Evolutionary conservation across 2,888 invertebrate genomes (phyloP).

Genomic region (Drosophila affinis): DNA sequence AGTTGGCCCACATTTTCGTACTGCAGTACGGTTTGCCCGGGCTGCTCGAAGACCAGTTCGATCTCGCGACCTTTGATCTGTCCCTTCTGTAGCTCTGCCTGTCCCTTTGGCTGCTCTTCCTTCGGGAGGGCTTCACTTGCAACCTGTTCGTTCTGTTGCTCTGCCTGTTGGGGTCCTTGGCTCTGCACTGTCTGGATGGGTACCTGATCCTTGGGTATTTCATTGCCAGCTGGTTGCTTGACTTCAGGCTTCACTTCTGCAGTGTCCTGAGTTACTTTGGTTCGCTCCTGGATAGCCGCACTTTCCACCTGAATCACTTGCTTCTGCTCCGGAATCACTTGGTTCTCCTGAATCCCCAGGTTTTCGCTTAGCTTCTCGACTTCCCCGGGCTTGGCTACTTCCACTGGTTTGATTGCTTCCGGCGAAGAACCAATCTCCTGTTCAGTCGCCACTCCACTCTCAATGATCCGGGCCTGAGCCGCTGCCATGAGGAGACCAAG

Average conservation of each 20-base stretch:
- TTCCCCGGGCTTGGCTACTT: conserved; percentile 9
- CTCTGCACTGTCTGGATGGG: not conserved
- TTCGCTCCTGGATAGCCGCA: not conserved
- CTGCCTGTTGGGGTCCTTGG: not conserved
- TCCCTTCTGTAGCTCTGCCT: not conserved
- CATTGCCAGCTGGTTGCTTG: too few species aligned
- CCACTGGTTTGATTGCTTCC: not conserved
- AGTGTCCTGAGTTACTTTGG: not conserved
- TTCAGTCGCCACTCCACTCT: not conserved
- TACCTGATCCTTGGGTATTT: too few species aligned
- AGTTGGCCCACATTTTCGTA: conserved; percentile 10
- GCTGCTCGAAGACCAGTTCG: conserved; percentile 5
- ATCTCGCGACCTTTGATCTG: conserved; percentile 17
- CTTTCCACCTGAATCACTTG: not conserved
- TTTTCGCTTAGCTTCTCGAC: conserved; percentile 1
- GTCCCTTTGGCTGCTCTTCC: not conserved
- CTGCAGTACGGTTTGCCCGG: not conserved
- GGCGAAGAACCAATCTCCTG: conserved; percentile 9
- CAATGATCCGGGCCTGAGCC: conserved; percentile 45
- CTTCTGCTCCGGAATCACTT: not conserved
- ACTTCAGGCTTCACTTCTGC: not conserved
- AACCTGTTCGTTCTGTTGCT: not conserved
- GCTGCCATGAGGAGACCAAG: conserved; percentile 38
- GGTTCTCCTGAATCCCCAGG: not conserved
- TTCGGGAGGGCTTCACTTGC: not conserved